Base-by-base conservation (phyloP, 2,797 vertebrate species). In the Carcharodon carcharias region DNA sequence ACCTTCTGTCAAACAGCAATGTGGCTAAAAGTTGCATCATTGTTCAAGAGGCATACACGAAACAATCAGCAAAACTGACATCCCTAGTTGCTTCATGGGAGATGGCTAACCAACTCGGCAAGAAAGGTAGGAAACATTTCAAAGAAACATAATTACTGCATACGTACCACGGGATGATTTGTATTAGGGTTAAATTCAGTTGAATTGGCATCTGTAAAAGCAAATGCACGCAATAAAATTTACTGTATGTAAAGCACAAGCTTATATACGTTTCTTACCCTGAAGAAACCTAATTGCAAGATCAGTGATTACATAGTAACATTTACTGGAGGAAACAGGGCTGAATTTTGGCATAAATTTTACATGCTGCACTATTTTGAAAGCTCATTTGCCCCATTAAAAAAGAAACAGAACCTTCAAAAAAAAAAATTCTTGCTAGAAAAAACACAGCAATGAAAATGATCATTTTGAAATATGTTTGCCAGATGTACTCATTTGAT, bases 101-200 rank as follows among this genome's bases (percentile, higher is more conserved):
- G 40, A 40, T 7, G 35, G 4, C 14, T 23, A 9, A 65, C 1
- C 91, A 93, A 9, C 16, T 93, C 61, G 65, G 35, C n/a, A 18
- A 8, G 61, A 93, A 65, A n/a, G 21, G 0, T 23, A 63, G 35
- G 23, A 89, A 89, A 23, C 31, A 9, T 3, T 56, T 56, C 61
- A 63, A 18, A 92, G 35, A 63, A 40, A 6, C 26, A 40, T 0
- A 0, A 1, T 88, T 26, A 93, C 96, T 77, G 94, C 0, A 4
- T 96, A 98, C 99, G 97, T 97, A 99, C 99, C 98, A 99, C 99
- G 0, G 99, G 99, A 97, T 99, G 98, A 97, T 97, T 97, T 96
- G 98, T 98, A 96, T 99, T 98, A 8, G 99, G 98, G 97, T 99
- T 98, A 98, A 99, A 99, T 97, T 99, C 99, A 96, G 99, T 99